Evolutionary conservation across 2,113 vertebrate genomes (phyloP).

Genomic region (Anguilla japonica): DNA sequence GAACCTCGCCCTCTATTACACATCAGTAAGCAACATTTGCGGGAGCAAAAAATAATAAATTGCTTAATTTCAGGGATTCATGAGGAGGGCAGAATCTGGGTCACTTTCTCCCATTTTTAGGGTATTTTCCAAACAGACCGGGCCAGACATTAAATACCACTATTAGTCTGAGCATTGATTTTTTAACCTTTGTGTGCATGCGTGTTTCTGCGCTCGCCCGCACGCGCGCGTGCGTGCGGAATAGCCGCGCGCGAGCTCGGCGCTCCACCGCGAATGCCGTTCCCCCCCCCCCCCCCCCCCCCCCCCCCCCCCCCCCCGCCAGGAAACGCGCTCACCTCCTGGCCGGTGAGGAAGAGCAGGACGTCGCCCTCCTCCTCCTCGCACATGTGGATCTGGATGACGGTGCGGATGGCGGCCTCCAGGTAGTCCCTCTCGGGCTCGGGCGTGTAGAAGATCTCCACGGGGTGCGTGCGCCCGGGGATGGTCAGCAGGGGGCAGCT

Average conservation of each 20-base stretch:
- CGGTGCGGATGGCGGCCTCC: constrained; percentile 93
- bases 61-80: constrained; percentile 66
- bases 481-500: constrained; percentile 92
- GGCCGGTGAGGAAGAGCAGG: constrained; percentile 92
- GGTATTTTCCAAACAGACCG: constrained; percentile 19
- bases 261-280: neutral
- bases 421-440: constrained; percentile 95
- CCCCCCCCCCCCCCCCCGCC: neutral
- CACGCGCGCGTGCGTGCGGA: constrained; percentile 25
- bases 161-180: constrained; percentile 52
- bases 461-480: constrained; percentile 92
- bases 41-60: constrained; percentile 67
- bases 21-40: constrained; percentile 70
- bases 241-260: neutral
- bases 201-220: neutral
- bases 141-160: constrained; percentile 43
- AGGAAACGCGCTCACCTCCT: constrained; percentile 73
- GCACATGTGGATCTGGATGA: constrained; percentile 97
- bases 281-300: neutral
- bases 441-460: constrained; percentile 97
- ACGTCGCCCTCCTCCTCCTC: constrained; percentile 92
- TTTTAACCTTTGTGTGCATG: constrained; percentile 35
- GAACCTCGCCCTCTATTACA: constrained; percentile 67
- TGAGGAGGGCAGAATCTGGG: constrained; percentile 63
- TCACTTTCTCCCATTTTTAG: constrained; percentile 46